Evolutionary conservation across 2,888 invertebrate species (phyloP).

Genomic region (Blastobasis adustella): DNA sequence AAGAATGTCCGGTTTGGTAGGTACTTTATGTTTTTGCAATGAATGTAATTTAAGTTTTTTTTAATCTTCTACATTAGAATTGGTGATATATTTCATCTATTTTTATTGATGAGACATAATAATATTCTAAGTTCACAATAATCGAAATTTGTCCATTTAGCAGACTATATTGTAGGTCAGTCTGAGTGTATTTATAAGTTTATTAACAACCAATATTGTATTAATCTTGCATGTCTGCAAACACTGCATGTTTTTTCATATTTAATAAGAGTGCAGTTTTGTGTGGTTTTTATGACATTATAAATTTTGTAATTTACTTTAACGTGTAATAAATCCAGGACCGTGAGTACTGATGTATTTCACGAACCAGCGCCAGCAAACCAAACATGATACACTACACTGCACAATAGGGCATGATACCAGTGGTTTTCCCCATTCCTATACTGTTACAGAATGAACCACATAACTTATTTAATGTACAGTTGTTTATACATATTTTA

Average conservation of each 20-base stretch:
- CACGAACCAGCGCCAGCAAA: constrained; percentile 18
- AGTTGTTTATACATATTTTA: constrained; percentile 63
- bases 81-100: constrained; percentile 26
- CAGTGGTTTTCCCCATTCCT: constrained; percentile 40
- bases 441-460: constrained; percentile 41
- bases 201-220: constrained; percentile 24
- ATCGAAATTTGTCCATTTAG: constrained; percentile 39
- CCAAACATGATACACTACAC: constrained; percentile 45
- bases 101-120: constrained; percentile 49
- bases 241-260: constrained; percentile 51
- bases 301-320: constrained; percentile 2
- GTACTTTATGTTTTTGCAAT: constrained; percentile 31
- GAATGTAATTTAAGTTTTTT: constrained; percentile 36
- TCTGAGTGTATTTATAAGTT: background rate
- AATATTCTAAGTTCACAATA: constrained; percentile 42
- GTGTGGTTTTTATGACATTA: constrained; percentile 30
- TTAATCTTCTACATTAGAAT: constrained; percentile 20
- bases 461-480: constrained; percentile 58
- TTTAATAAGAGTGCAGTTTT: constrained; percentile 49
- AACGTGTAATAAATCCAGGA: constrained; percentile 1
- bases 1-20: background rate
- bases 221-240: constrained; percentile 44
- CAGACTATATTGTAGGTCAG: constrained; percentile 15
- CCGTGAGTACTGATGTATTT: background rate
- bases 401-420: constrained; percentile 54